These are phyloP conservation scores for Typhlomys cinereus DNA, from an alignment of 2,113 vertebrate species.

Conservation along the genomic window DNA sequence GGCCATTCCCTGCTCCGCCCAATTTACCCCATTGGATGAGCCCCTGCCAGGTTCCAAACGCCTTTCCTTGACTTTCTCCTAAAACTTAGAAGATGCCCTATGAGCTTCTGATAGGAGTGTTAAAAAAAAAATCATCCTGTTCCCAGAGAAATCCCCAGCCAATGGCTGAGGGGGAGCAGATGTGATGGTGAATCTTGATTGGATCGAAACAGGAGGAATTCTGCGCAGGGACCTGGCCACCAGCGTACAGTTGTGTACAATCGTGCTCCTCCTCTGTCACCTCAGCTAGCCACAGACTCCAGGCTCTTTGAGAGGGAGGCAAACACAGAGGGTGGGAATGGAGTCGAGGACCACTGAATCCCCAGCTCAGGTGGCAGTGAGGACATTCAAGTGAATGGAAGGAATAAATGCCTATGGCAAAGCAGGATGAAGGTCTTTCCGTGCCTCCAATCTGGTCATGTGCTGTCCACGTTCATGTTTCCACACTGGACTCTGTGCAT, in stretches of 20 bases:
- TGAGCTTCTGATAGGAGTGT: neutral
- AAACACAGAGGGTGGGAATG: neutral
- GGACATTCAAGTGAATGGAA: neutral
- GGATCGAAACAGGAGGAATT: neutral
- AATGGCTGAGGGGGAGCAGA: neutral
- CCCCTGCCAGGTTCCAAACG: neutral
- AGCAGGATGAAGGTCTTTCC: neutral
- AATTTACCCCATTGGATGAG: neutral
- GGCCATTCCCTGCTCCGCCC: neutral
- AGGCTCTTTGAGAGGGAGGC: neutral
- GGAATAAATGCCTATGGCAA: neutral
- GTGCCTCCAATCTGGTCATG: neutral
- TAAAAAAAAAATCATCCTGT: neutral
- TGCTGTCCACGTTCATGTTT: neutral
- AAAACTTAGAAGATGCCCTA: neutral
- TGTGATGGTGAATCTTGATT: neutral
- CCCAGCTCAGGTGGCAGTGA: neutral
- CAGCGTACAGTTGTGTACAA: neutral
- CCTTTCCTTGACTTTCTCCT: neutral
- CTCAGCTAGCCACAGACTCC: neutral
- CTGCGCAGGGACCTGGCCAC: neutral
- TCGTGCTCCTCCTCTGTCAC: too few relatives aligned
- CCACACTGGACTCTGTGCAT: neutral
- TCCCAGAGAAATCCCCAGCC: neutral
- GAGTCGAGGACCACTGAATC: neutral